Percentiles rank a stretch among this genome's conserved stretches.
phyloP scores from a whole-genome alignment of 2,113 vertebrate species.

The Mormyrus iriodes region DNA sequence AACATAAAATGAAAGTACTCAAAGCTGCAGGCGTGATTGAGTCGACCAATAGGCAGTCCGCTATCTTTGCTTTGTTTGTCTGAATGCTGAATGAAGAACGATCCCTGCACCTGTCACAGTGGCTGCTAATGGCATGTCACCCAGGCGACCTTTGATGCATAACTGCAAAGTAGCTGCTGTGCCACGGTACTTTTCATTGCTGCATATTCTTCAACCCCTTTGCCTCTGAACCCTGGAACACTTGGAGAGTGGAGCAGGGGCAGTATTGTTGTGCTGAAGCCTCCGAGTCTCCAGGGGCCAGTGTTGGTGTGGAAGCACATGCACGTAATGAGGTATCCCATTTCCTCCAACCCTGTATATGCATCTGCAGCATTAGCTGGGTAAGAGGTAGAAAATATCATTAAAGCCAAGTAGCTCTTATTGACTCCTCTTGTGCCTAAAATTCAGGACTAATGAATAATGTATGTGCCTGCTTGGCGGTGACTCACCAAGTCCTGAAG shows the following conservation, averaged over 20 bases:
- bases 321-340: too few species aligned
- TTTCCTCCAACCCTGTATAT: not conserved
- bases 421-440: not conserved
- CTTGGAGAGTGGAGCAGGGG: not conserved
- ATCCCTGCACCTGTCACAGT: not conserved
- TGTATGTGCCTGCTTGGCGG: constrained; percentile 19
- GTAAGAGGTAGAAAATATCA: not conserved
- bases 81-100: not conserved
- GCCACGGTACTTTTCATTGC: not conserved
- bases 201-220: not conserved
- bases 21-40: constrained; percentile 25
- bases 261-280: not conserved
- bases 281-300: not conserved
- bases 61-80: constrained; percentile 23
- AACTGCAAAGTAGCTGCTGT: not conserved
- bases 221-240: not conserved
- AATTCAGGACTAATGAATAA: constrained; percentile 33
- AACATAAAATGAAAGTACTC: constrained; percentile 35
- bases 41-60: constrained; percentile 39
- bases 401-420: constrained; percentile 4
- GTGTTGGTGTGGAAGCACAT: not conserved
- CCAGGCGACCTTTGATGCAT: not conserved
- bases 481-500: constrained; percentile 29
- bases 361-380: not conserved
- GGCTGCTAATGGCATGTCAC: not conserved